Conservation (phyloP, 1,140 invertebrate species). For the Drosophila watanabei region DNA sequence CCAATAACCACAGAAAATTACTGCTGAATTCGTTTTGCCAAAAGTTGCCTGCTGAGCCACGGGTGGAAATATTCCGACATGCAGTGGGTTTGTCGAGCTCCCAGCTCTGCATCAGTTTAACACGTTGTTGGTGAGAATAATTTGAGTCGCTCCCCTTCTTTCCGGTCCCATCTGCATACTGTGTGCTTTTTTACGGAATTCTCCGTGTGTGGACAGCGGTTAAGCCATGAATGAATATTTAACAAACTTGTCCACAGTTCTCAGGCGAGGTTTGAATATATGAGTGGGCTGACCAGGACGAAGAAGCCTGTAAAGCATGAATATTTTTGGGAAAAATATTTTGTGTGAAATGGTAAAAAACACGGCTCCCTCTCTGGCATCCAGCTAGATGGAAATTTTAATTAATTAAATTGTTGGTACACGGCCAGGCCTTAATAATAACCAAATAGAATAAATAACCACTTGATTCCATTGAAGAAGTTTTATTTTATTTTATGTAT, state of each 20-base stretch:
- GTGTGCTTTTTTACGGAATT: constrained; percentile 11
- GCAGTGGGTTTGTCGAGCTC: constrained; percentile 32
- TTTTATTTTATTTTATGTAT: constrained; percentile 72
- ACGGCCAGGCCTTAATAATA: neutral
- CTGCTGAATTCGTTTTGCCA: constrained; percentile 25
- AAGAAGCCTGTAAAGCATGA: constrained; percentile 16
- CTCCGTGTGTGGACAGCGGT: constrained; percentile 51
- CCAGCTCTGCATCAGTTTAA: constrained; percentile 22
- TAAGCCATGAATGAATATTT: constrained; percentile 77
- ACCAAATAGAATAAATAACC: constrained; percentile 1
- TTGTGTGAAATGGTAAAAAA: neutral
- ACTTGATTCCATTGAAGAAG: constrained; percentile 56
- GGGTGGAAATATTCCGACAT: constrained; percentile 48
- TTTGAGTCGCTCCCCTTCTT: constrained; percentile 7
- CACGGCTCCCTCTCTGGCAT: neutral
- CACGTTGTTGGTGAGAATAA: constrained; percentile 49
- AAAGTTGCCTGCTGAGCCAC: constrained; percentile 34
- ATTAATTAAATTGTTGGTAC: constrained; percentile 6
- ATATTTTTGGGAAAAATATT: constrained; percentile 10
- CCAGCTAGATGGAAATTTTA: neutral
- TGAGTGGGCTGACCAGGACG: constrained; percentile 42
- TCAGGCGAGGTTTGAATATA: constrained; percentile 61
- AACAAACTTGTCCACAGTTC: constrained; percentile 72
- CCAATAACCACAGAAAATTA: constrained; percentile 47
- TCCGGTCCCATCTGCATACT: neutral